Conservation (phyloP, 1,140 invertebrate species). For the Drosophila erecta region DNA sequence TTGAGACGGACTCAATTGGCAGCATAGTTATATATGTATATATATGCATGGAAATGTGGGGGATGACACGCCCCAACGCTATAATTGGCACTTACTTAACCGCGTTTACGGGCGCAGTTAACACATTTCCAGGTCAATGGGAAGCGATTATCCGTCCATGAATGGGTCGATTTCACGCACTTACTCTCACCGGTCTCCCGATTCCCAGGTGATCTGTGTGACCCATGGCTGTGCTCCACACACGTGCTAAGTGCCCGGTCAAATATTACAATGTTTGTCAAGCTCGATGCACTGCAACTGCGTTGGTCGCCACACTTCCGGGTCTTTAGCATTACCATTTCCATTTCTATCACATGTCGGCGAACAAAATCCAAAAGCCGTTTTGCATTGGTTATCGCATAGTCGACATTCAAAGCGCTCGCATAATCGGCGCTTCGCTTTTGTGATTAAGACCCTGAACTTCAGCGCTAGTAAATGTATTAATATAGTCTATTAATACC, state of each 20-base stretch:
- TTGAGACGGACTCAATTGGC: conserved; percentile 26
- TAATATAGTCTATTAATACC: conserved; percentile 42
- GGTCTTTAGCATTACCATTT: conserved; percentile 58
- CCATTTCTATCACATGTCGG: conserved; percentile 18
- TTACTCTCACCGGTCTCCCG: conserved; percentile 1
- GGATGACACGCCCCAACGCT: conserved; percentile 20
- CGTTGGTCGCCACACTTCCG: conserved; percentile 53
- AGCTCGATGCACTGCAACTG: conserved; percentile 24
- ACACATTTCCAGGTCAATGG: conserved; percentile 40
- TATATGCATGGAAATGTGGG: background rate
- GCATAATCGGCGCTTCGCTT: conserved; percentile 57
- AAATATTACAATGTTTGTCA: conserved; percentile 58
- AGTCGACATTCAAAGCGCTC: conserved; percentile 35
- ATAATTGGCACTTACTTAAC: conserved; percentile 26
- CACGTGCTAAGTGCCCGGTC: conserved; percentile 26
- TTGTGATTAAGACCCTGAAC: conserved; percentile 68
- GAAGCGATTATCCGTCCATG: conserved; percentile 15
- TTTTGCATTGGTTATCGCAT: conserved; percentile 64
- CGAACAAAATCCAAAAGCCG: conserved; percentile 43
- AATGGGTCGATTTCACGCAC: conserved; percentile 39
- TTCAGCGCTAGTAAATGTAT: conserved; percentile 51
- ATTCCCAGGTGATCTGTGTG: background rate
- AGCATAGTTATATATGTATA: conserved; percentile 21
- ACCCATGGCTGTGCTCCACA: background rate
- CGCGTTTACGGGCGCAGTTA: conserved; percentile 28